Base-by-base conservation (phyloP, 92 coral and sea anemone species). In the Porites lobata region DNA sequence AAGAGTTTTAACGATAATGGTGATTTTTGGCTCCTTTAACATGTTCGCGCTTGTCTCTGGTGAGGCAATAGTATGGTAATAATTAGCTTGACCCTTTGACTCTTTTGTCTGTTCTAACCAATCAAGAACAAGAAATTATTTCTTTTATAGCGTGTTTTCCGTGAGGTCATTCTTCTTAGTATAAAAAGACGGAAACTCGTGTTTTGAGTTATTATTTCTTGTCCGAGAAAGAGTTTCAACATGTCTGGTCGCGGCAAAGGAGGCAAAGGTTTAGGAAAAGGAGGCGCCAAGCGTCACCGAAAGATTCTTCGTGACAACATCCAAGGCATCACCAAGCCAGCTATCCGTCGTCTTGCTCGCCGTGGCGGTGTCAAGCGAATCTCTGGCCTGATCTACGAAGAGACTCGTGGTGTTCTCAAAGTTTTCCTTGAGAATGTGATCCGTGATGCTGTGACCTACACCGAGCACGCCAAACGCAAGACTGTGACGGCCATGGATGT, bases 391-490 rank as follows among this genome's bases (percentile, higher is more conserved):
- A 91, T 91, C 87, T 91, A 91, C 84, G 94, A 91, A 72, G 94
- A 94, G 85, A 94, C 98, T 80, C 98, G 98, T 58, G 98, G 98
- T 63, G 98, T 95, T 67, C 98, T 95, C 93, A 95, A 95, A 81
- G 98, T 95, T 84, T 95, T 95, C 92, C 96, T 95, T 51, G 98
- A 95, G 93, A 95, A 95, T 79, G 96, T 95, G 64, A 93, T 95
- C 96, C 96, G 98, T 77, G 98, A 95, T 95, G 96, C 98, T 79
- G 98, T 95, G 64, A 95, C 98, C 67, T 95, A 95, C 95, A 95
- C 98, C 86, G 96, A 95, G 93, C 98, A 95, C 92, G 98, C 98
- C 93, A 95, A 94, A 88, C 84, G 96, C 66, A 95, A 95, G 98
- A 95, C 98, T 58, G 98, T 95, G 83, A 95, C 98, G 52, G 96